Evolutionary conservation across 2,797 vertebrate species (phyloP).

Genomic region (Podargus strigoides): DNA sequence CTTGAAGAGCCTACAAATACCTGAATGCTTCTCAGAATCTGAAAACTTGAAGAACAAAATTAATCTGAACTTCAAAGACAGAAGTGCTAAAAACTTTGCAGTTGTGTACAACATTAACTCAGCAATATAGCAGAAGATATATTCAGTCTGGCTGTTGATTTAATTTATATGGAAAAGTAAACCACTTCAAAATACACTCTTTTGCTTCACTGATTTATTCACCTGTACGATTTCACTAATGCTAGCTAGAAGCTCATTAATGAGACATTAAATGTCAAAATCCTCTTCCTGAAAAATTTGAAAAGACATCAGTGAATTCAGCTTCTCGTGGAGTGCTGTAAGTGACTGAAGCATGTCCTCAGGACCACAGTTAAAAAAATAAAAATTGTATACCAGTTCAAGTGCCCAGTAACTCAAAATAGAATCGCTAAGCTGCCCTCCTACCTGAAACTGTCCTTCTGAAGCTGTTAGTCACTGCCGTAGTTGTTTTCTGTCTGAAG

Average conservation of each 20-base stretch:
- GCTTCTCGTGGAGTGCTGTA: neutral
- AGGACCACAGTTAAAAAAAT: neutral
- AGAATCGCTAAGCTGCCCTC: neutral
- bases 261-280: neutral
- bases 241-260: neutral
- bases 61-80: neutral
- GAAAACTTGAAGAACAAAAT: neutral
- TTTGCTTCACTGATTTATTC: neutral
- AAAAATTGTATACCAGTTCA: neutral
- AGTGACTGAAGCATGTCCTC: neutral
- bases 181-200: neutral
- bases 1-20: neutral
- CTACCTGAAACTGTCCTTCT: neutral
- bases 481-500: neutral
- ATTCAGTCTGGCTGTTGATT: neutral
- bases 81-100: neutral
- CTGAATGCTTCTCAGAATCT: neutral
- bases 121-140: neutral
- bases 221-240: neutral
- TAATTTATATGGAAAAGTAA: neutral
- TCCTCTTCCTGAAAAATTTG: neutral
- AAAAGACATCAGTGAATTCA: neutral
- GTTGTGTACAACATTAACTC: neutral
- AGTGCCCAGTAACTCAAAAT: neutral
- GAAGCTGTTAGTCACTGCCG: neutral